Base-by-base conservation (phyloP, 2,113 vertebrate species). In the Pituophis catenifer region DNA sequence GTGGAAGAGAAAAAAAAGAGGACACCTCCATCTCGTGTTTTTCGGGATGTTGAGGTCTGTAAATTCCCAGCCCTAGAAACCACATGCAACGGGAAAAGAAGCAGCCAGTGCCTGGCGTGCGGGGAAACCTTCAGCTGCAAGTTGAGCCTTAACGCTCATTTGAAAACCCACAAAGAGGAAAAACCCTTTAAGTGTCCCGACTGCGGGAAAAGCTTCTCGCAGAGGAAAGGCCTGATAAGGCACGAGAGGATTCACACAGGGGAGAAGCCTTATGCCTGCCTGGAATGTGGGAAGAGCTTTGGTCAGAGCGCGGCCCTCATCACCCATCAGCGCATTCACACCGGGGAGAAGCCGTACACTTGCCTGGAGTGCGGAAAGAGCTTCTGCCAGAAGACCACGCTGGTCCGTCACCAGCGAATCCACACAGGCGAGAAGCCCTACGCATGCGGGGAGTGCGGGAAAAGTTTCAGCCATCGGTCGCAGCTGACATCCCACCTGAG, bases 321-420 rank as follows among this genome's bases (percentile, higher is more conserved):
- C 75, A 81, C 75, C 75, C 75, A 81, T 33, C 75, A 81, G 75
- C 75, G 17, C 33, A 81, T 81, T 44, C 75, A 81, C 75, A 81
- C 75, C 0, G 75, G 75, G 2, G 33, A 81, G 75, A 81, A 81
- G 33, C 75, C 75, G 33, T 81, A 81, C 17, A 3, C 75, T 81
- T 81, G 75, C 1, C 75, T 4, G 33, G 75, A 81, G 75, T 81
- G 75, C 3, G 33, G 75, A 19, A 81, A 81, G 33, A 81, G 75
- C 33, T 81, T 81, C 75, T 81, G 75, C 75, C 75, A 81, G 75
- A 81, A 81, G 75, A 81, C 75, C 75, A 81, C 75, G 33, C 33
- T 81, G 17, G 75, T 81, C 75, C 75, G 75, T 8, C 75, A 81
- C 75, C 75, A 81, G 17, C 33, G 33, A 21, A 81, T 81, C 33